Base-by-base conservation (phyloP, 2,888 invertebrate species). In the Fragum sueziense region DNA sequence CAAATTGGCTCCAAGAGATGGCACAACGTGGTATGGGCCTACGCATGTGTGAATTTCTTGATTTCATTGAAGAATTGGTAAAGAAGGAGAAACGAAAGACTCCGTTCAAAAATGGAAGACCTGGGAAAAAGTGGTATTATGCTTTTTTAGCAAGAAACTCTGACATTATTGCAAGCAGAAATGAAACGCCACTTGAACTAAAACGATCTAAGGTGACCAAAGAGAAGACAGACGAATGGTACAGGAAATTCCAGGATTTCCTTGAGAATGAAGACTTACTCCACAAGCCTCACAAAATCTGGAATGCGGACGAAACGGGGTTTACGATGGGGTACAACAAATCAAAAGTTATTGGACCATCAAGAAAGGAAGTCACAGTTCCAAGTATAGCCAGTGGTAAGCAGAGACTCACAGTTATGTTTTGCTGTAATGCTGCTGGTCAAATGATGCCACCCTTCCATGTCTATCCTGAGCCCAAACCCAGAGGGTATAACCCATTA, bases 291-390 rank as follows among this genome's bases (percentile, higher is more conserved):
- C 25, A 52, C 9, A 7, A 65, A 25, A 84, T 80, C 20, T 78
- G 80, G 78, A 84, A 84, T 74, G 80, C 80, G 7, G 69, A 84
- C 76, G 76, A 84, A 69, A 69, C 74, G 11, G 73, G 77, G 22
- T 83, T 83, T 31, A 70, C 51, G 33, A 78, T 80, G 77, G 78
- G 80, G n/a, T 51, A 65, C 59, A 78, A 77, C 17, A 76, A 70
- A 47, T 11, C 47, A 17, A 76, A 79, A 52, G 82, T 79, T 3
- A 82, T 76, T 9, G 75, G 78, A 22, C 78, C 77, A 11, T 2
- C 69, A 14, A 57, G 62, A 27, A 70, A 33, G 61, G 78, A 79
- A 34, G 17, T 61, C 6, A 41, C 41, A n/a, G 70, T 79, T 17
- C 76, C 76, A 17, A 74, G 71, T 52, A 74, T 82, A 33, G 70